phyloP scores from a whole-genome alignment of 2,113 vertebrate species.

The Vidua chalybeata region DNA sequence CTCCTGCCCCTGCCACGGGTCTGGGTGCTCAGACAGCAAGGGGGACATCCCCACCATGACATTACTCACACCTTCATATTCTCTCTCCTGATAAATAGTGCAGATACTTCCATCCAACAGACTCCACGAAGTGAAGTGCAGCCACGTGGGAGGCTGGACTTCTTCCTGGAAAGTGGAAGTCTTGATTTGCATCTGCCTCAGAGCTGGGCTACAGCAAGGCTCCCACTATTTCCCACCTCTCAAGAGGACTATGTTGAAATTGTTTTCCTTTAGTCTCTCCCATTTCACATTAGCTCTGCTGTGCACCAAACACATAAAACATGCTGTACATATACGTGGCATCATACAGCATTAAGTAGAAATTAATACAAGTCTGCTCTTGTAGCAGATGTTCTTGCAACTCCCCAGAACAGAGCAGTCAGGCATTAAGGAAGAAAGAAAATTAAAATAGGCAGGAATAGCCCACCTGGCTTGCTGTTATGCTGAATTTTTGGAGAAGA shows the following conservation, averaged over 20 bases:
- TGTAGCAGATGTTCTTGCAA: neutral
- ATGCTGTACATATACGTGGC: neutral
- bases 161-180: neutral
- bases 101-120: neutral
- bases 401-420: neutral
- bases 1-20: neutral
- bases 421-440: neutral
- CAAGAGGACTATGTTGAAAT: neutral
- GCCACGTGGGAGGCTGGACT: rapidly evolving
- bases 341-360: neutral
- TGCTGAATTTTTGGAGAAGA: neutral
- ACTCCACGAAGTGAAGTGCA: neutral
- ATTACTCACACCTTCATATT: neutral
- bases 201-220: neutral
- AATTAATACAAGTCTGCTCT: neutral
- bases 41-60: rapidly evolving
- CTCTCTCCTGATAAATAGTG: neutral
- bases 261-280: neutral
- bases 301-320: neutral
- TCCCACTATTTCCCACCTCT: neutral
- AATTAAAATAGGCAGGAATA: neutral
- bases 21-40: rapidly evolving
- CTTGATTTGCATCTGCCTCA: neutral
- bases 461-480: neutral
- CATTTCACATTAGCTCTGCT: neutral